Percentiles rank a stretch among this genome's conserved stretches.
Evolutionary conservation across 2,888 invertebrate species (phyloP).

Genomic region (Tolmerus cingulatus): DNA sequence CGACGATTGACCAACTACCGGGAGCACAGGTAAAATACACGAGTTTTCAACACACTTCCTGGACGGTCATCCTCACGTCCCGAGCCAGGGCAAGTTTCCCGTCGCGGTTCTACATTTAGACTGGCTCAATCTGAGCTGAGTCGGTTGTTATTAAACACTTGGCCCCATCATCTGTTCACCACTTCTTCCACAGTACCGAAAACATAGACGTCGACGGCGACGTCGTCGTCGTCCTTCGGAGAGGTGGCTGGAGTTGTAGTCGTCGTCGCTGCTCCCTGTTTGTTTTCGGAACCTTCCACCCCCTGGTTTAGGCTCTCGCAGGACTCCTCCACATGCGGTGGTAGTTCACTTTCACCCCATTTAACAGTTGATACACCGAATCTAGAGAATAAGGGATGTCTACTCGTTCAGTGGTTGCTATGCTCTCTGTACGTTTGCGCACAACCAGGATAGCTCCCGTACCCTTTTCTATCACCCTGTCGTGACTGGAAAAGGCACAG

Average conservation of each 20-base stretch:
- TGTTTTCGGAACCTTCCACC: slow-evolving; percentile 2
- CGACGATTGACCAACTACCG: not conserved
- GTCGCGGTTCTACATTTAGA: slow-evolving; percentile 40
- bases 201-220: not conserved
- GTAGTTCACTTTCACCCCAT: slow-evolving; percentile 47
- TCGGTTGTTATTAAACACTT: slow-evolving; percentile 49
- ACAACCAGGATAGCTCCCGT: not conserved
- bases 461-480: not conserved
- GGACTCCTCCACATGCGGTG: not conserved
- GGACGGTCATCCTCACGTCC: slow-evolving; percentile 10
- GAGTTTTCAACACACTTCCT: slow-evolving; percentile 24
- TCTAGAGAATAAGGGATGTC: not conserved
- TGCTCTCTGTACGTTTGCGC: not conserved
- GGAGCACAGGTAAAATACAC: not conserved
- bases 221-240: not conserved
- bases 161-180: slow-evolving; percentile 30
- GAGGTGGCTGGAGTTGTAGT: not conserved
- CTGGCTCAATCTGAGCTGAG: slow-evolving; percentile 46
- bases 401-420: not conserved
- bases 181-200: not conserved
- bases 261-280: slow-evolving; percentile 1
- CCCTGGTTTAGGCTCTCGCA: not conserved
- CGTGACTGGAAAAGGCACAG: not conserved
- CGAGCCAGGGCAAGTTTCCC: slow-evolving; percentile 19
- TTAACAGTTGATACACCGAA: slow-evolving; percentile 26